A percentile compares a stretch with the other conserved stretches of the same genome.
Evolutionary conservation across 2,113 vertebrate genomes (phyloP).

Genomic region (Hemibagrus wyckioides): DNA sequence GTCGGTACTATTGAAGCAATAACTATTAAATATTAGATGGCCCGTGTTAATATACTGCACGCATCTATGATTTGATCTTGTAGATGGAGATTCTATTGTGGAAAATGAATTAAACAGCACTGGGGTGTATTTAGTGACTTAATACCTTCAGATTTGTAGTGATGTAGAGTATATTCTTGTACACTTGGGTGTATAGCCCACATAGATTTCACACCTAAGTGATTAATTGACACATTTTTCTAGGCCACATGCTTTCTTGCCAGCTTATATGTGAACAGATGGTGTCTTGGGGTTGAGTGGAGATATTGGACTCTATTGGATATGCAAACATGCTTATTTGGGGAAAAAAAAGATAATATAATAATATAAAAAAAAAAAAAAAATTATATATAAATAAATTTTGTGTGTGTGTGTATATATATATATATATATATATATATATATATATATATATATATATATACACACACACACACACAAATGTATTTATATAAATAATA

Average conservation of each 20-base stretch:
- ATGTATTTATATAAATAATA: too few relatives aligned
- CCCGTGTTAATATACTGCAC: not conserved
- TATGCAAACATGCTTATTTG: too few relatives aligned
- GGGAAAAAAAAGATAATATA: too few relatives aligned
- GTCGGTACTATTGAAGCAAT: not conserved
- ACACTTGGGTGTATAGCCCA: not conserved
- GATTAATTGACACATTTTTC: not conserved
- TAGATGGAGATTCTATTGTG: not conserved
- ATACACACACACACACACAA: too few relatives aligned
- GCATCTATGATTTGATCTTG: not conserved
- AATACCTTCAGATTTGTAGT: not conserved
- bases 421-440: too few relatives aligned
- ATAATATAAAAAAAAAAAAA: too few relatives aligned
- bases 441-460: too few relatives aligned
- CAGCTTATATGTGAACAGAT: slow-evolving; percentile 39
- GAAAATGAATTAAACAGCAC: not conserved
- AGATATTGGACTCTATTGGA: not conserved
- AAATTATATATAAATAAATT: too few relatives aligned
- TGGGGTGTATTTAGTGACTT: too few relatives aligned
- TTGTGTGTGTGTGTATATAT: too few relatives aligned
- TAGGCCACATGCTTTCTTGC: not conserved
- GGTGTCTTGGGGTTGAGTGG: slow-evolving; percentile 25
- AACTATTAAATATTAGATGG: not conserved
- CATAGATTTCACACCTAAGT: not conserved
- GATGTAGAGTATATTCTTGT: not conserved